phyloP scores from a whole-genome alignment of 1,140 invertebrate species.

The Drosophila nannoptera region DNA sequence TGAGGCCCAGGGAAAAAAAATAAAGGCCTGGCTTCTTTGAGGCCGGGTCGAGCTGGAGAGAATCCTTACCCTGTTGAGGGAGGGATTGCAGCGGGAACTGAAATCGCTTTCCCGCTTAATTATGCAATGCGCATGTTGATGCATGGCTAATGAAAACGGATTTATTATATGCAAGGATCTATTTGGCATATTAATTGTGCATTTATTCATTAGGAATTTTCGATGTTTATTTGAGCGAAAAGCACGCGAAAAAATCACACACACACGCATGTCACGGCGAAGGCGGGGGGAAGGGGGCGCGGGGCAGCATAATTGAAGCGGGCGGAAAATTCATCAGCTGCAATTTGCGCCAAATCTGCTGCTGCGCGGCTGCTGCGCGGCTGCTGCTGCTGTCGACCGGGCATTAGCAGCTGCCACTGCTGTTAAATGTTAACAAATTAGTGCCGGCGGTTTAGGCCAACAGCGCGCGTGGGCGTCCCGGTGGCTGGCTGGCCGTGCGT shows the following conservation, averaged over 20 bases:
- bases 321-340: neutral
- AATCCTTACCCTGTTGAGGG: too few relatives aligned
- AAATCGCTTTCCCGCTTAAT: neutral
- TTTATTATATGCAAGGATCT: neutral
- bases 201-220: neutral
- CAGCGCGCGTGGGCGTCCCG: conserved; percentile 8
- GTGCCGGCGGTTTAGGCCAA: conserved; percentile 62
- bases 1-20: too few relatives aligned
- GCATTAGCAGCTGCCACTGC: conserved; percentile 42
- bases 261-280: neutral
- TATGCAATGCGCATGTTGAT: neutral
- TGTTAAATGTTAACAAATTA: conserved; percentile 70
- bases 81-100: too few relatives aligned
- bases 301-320: neutral
- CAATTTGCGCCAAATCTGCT: conserved; percentile 29
- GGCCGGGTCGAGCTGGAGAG: too few relatives aligned
- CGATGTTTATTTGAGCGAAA: neutral
- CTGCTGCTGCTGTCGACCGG: conserved; percentile 10
- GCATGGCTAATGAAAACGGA: neutral
- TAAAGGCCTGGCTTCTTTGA: too few relatives aligned
- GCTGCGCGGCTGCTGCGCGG: too few relatives aligned
- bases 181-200: neutral
- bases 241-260: neutral
- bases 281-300: too few relatives aligned
- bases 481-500: neutral